Percentiles rank a stretch among this genome's conserved stretches.
Conservation (phyloP, 92 coral and sea anemone species). For the Parazoanthus darwini region DNA sequence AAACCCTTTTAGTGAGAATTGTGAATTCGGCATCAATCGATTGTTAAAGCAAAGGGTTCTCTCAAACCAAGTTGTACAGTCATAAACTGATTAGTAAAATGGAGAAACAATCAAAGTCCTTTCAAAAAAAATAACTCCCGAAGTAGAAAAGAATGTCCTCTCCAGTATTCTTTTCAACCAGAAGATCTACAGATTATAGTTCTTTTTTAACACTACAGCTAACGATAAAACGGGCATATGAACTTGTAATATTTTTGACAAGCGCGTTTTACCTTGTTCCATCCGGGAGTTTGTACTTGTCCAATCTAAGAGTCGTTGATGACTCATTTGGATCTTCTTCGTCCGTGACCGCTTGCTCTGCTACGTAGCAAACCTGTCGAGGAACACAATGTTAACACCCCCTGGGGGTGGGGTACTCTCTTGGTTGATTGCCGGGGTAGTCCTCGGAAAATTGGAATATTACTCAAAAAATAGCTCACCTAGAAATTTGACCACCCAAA, state of each 20-base stretch:
- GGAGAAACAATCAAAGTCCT: not conserved
- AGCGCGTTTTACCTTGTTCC: conserved; percentile 68
- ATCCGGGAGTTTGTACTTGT: conserved; percentile 83
- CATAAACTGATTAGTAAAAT: not conserved
- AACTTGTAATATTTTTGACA: not conserved
- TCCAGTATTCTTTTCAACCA: not conserved
- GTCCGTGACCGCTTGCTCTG: conserved; percentile 44
- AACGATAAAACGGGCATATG: not conserved
- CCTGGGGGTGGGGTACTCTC: not conserved
- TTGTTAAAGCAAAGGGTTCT: too few species aligned
- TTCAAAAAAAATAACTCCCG: not conserved
- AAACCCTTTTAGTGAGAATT: too few species aligned
- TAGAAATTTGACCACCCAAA: too few species aligned
- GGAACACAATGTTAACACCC: not conserved
- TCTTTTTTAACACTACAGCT: not conserved
- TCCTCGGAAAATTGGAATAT: too few species aligned
- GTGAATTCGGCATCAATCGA: too few species aligned
- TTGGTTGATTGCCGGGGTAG: not conserved
- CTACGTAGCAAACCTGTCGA: conserved; percentile 60
- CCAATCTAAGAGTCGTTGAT: conserved; percentile 68
- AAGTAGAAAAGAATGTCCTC: not conserved
- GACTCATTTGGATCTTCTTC: conserved; percentile 49
- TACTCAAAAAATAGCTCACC: too few species aligned
- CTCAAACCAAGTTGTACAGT: not conserved
- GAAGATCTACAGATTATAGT: not conserved